Percentiles rank a stretch among this genome's conserved stretches.
These are phyloP conservation scores for Dicyrtomina minuta DNA, from an alignment of 2,888 invertebrate genomes.

Conservation along the genomic window DNA sequence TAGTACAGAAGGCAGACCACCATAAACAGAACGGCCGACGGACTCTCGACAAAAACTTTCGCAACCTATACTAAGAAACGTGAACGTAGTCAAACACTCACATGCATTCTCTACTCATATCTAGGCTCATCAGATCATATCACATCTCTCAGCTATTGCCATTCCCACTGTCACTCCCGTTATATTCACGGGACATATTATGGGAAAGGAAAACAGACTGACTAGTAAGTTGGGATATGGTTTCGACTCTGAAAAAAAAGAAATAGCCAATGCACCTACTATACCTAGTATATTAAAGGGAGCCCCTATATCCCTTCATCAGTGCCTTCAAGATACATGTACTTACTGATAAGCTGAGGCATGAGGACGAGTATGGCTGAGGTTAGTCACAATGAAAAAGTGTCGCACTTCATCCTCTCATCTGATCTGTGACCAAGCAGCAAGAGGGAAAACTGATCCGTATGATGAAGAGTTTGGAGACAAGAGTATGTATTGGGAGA, in stretches of 20 bases:
- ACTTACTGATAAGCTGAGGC: neutral
- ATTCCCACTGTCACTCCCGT: too few species aligned
- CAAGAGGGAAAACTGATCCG: slow-evolving; percentile 19
- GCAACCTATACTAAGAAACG: neutral
- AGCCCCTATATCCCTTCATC: neutral
- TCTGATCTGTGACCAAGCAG: slow-evolving; percentile 7
- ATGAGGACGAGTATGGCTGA: too few species aligned
- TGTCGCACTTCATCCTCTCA: slow-evolving; percentile 22
- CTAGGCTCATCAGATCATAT: too few species aligned
- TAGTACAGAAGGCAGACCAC: neutral
- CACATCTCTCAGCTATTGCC: too few species aligned
- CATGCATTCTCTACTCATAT: too few species aligned
- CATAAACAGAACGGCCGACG: neutral
- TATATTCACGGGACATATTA: too few species aligned
- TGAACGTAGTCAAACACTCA: too few species aligned
- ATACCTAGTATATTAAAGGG: too few species aligned
- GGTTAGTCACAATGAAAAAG: slow-evolving; percentile 16
- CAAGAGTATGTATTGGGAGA: neutral
- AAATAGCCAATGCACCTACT: too few species aligned
- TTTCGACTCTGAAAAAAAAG: too few species aligned
- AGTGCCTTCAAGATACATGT: neutral
- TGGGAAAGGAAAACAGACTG: too few species aligned
- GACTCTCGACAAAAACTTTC: neutral
- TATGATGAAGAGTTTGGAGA: slow-evolving; percentile 14
- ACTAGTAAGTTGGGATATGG: too few species aligned